Conservation (phyloP, 1,140 invertebrate genomes). For the Dendroctonus valens region DNA sequence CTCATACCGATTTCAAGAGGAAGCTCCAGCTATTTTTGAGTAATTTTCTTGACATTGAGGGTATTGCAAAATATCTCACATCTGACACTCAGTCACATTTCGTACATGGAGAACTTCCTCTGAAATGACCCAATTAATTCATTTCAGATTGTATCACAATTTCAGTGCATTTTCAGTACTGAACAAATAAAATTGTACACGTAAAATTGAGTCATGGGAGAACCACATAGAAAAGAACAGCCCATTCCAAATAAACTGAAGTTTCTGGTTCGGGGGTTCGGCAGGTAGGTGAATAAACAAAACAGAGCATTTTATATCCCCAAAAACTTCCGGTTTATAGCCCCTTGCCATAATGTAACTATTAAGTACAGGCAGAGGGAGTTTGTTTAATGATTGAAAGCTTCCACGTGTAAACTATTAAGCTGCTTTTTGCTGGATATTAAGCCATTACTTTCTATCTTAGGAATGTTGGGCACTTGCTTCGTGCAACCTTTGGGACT, state of each 20-base stretch:
- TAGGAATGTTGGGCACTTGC: slow-evolving; percentile 80
- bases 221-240: not conserved
- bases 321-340: not conserved
- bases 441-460: not conserved
- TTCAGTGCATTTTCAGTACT: no score
- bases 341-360: no score
- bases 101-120: no score
- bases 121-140: no score
- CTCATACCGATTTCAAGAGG: no score
- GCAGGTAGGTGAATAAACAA: slow-evolving; percentile 7
- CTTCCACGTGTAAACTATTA: not conserved
- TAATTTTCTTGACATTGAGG: no score
- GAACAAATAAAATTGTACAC: no score
- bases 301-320: not conserved
- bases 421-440: not conserved
- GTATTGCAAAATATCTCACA: no score
- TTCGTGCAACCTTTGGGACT: slow-evolving; percentile 97
- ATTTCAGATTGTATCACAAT: no score
- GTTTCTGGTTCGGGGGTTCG: slow-evolving; percentile 13
- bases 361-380: not conserved
- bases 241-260: slow-evolving; percentile 16
- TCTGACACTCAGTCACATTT: no score
- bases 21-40: no score
- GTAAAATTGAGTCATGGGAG: no score
- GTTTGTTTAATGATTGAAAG: not conserved